Percentiles rank a stretch among this genome's conserved stretches.
Conservation (phyloP, 1,140 invertebrate genomes). For the Dryas iulia region DNA sequence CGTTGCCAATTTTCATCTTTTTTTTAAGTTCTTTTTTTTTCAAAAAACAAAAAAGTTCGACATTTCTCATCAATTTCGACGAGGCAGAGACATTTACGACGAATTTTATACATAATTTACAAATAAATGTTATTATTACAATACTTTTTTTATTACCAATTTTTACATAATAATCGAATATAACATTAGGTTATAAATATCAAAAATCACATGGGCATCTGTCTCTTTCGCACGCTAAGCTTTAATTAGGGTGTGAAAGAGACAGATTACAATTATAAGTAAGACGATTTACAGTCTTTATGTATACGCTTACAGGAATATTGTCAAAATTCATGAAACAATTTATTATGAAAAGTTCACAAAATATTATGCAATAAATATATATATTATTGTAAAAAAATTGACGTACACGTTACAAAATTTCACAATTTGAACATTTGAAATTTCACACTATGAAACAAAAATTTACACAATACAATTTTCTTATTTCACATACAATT, state of each 20-base stretch:
- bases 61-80: slow-evolving; percentile 31
- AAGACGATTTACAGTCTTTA: slow-evolving; percentile 1
- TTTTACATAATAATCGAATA: slow-evolving; percentile 15
- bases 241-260: not conserved
- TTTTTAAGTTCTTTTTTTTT: slow-evolving; percentile 28
- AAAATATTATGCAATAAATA: not conserved
- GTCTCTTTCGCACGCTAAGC: not conserved
- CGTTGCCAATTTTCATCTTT: slow-evolving; percentile 54
- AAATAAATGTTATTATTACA: slow-evolving; percentile 12
- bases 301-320: not conserved
- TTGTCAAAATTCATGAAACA: slow-evolving; percentile 1
- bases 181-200: slow-evolving; percentile 6
- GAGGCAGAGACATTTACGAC: slow-evolving; percentile 14
- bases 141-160: slow-evolving; percentile 13
- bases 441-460: not conserved
- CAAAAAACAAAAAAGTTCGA: not conserved
- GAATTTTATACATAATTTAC: slow-evolving; percentile 20
- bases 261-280: not conserved
- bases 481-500: not conserved
- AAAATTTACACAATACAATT: too few relatives aligned
- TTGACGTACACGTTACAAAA: not conserved
- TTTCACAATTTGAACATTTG: not conserved
- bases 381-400: not conserved
- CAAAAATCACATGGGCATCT: not conserved
- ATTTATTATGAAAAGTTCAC: not conserved